Percentiles rank a stretch among this genome's conserved stretches.
Conservation (phyloP, 2,113 vertebrate genomes). For the Elgaria multicarinata region DNA sequence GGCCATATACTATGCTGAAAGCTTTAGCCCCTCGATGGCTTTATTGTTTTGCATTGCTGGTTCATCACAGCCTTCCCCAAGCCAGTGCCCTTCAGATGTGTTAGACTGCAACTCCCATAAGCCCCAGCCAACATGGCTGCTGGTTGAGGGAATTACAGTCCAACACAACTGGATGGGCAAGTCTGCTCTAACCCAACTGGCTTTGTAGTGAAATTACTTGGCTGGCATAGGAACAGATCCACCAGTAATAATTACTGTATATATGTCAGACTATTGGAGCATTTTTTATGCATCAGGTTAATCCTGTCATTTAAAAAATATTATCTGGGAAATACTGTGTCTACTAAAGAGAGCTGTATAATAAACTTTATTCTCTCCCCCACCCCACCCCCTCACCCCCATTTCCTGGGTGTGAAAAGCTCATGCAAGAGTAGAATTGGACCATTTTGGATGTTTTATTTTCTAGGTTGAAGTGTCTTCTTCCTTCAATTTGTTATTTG, state of each 20-base stretch:
- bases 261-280: rapidly evolving
- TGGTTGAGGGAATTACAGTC: too few relatives aligned
- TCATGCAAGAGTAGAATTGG: neutral
- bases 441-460: neutral
- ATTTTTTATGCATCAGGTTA: neutral
- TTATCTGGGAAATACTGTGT: neutral
- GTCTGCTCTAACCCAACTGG: neutral
- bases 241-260: neutral
- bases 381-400: too few relatives aligned
- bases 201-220: neutral
- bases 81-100: neutral
- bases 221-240: neutral
- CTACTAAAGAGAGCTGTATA: rapidly evolving
- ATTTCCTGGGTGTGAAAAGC: neutral
- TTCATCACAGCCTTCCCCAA: neutral
- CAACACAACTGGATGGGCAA: too few relatives aligned
- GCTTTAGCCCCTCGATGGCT: neutral
- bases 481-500: neutral
- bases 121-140: too few relatives aligned
- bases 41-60: neutral
- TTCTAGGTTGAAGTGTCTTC: rapidly evolving
- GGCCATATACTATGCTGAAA: neutral
- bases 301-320: rapidly evolving
- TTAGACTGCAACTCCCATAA: too few relatives aligned
- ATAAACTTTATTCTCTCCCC: neutral